Conservation (phyloP, 2,797 vertebrate genomes). For the Poeciliopsis presidionis region DNA sequence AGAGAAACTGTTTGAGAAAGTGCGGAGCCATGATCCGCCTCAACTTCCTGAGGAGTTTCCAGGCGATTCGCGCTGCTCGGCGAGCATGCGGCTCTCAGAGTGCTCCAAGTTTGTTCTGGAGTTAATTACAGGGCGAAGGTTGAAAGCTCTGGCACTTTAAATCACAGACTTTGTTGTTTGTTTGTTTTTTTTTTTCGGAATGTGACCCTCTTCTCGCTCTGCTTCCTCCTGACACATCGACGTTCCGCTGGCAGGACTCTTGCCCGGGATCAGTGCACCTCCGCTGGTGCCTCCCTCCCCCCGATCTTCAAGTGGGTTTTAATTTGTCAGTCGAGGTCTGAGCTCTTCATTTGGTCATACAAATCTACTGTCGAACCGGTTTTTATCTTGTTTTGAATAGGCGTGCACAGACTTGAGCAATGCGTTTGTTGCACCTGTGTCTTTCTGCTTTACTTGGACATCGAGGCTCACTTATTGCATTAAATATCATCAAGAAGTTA, state of each 20-base stretch:
- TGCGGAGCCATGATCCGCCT: slow-evolving; percentile 58
- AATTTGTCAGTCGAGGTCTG: neutral
- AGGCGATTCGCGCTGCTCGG: slow-evolving; percentile 20
- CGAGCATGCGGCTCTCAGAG: slow-evolving; percentile 32
- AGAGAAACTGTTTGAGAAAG: slow-evolving; percentile 51
- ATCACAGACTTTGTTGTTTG: neutral
- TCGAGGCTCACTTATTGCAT: neutral
- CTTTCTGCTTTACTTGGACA: neutral
- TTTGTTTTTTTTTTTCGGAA: neutral
- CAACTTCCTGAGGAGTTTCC: slow-evolving; percentile 73
- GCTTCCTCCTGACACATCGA: slow-evolving; percentile 47
- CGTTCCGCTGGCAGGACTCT: slow-evolving; percentile 26
- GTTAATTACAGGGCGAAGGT: neutral
- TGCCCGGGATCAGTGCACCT: slow-evolving; percentile 28
- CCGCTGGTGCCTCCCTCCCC: slow-evolving; percentile 13
- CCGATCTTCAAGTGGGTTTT: neutral
- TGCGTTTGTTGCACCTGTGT: neutral
- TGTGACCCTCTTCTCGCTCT: neutral
- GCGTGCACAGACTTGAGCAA: neutral
- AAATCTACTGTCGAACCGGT: neutral
- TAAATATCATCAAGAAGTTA: too few relatives aligned
- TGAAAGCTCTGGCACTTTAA: neutral
- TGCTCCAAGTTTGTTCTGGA: slow-evolving; percentile 8
- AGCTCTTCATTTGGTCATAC: neutral
- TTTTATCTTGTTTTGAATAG: neutral